phyloP scores from a whole-genome alignment of 1,140 invertebrate genomes.

The Camponotus pennsylvanicus region DNA sequence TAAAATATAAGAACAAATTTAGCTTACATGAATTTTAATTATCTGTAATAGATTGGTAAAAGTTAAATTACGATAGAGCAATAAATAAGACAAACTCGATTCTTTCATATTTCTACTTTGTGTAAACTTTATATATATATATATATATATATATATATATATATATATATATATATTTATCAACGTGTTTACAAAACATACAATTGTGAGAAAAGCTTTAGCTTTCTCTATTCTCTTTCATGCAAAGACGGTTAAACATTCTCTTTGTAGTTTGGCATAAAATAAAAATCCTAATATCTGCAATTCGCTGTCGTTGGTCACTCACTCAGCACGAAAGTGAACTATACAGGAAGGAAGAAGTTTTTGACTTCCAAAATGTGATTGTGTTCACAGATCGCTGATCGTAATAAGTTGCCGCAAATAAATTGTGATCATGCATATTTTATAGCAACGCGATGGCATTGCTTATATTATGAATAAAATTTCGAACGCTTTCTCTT shows the following conservation, averaged over 20 bases:
- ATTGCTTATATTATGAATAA: constrained; percentile 32
- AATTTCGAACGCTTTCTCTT: constrained; percentile 21
- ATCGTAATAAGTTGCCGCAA: constrained; percentile 12
- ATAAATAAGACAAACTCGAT: neutral
- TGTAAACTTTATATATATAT: neutral
- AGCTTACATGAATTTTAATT: neutral
- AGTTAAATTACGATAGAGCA: neutral
- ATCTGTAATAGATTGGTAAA: neutral
- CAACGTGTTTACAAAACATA: constrained; percentile 39
- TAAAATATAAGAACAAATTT: neutral
- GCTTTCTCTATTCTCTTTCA: constrained; percentile 30
- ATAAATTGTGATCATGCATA: constrained; percentile 24
- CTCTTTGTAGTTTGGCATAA: constrained; percentile 5
- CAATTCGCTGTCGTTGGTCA: neutral
- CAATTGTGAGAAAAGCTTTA: constrained; percentile 20
- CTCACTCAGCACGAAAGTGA: neutral
- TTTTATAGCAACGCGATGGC: constrained; percentile 4
- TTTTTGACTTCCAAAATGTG: constrained; percentile 37
- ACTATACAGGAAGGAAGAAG: constrained; percentile 12
- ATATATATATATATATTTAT: neutral
- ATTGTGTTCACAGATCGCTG: constrained; percentile 44
- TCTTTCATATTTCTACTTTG: constrained; percentile 26
- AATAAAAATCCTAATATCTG: constrained; percentile 10
- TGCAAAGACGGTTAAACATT: neutral
- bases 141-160: no score